Percentiles rank a stretch among this genome's conserved stretches.
Evolutionary conservation across 2,888 invertebrate genomes (phyloP).

Genomic region (Lithophane semibrunnea): DNA sequence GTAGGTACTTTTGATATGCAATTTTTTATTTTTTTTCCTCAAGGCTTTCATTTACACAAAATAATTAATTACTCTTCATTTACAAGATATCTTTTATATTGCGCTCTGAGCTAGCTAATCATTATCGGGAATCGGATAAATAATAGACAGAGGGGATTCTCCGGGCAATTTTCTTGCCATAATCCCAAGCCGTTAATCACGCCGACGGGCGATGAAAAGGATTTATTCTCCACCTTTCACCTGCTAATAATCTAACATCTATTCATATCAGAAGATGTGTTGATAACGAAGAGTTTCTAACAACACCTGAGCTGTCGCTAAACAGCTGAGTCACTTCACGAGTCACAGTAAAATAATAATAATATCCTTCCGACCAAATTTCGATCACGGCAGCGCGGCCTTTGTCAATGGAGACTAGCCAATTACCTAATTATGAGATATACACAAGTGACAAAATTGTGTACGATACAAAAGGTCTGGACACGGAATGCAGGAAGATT

Average conservation of each 20-base stretch:
- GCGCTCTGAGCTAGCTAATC: slow-evolving; percentile 1
- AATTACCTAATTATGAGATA: too few relatives aligned
- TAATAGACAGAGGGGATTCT: slow-evolving; percentile 2
- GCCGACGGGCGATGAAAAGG: background rate
- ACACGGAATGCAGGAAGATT: background rate
- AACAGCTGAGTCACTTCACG: too few relatives aligned
- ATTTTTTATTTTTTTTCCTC: background rate
- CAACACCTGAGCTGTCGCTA: background rate
- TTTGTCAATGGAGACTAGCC: background rate
- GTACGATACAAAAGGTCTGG: background rate
- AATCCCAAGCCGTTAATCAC: slow-evolving; percentile 13
- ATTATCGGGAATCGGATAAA: background rate
- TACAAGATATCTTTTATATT: background rate
- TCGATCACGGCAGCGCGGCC: background rate
- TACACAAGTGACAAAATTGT: background rate
- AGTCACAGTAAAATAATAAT: background rate
- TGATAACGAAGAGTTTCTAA: background rate
- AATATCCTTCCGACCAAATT: background rate
- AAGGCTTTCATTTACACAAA: background rate
- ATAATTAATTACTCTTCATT: background rate
- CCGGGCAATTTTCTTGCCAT: background rate
- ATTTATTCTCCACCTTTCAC: background rate
- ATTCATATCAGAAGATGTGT: background rate
- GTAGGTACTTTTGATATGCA: too few relatives aligned
- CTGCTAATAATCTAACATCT: background rate